These are phyloP conservation scores for Cyclina sinensis DNA, from an alignment of 1,140 invertebrate species.

Conservation along the genomic window DNA sequence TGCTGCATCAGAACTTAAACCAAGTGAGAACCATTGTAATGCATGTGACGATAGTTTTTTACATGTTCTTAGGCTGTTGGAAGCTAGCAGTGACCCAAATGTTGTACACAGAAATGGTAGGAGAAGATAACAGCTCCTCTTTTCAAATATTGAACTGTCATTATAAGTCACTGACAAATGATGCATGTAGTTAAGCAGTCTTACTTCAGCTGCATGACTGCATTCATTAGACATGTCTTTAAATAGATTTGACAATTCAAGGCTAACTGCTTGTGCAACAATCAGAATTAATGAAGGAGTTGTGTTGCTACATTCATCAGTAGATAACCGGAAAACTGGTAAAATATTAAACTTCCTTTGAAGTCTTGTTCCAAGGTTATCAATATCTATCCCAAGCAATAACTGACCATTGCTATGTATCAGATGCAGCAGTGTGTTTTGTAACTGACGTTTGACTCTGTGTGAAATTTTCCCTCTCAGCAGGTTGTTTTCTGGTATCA, in stretches of 20 bases:
- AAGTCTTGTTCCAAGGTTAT: not conserved
- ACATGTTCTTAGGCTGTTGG: not conserved
- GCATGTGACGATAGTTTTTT: not conserved
- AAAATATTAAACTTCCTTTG: not conserved
- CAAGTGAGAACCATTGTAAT: not conserved
- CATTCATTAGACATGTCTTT: too few species aligned
- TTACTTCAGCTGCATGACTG: too few species aligned
- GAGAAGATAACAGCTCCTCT: not conserved
- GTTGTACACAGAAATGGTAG: not conserved
- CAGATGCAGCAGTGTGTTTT: not conserved
- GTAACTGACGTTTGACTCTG: not conserved
- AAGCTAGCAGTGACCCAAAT: not conserved
- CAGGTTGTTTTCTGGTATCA: not conserved
- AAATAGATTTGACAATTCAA: too few species aligned
- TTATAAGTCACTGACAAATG: too few species aligned
- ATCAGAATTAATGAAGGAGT: too few species aligned
- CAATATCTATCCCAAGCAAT: not conserved
- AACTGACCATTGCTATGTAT: not conserved
- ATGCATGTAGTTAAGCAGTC: too few species aligned
- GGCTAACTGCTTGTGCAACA: too few species aligned
- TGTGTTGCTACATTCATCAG: too few species aligned
- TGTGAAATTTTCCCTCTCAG: not conserved
- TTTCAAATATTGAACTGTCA: not conserved
- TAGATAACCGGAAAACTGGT: too few species aligned
- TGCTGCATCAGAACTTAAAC: not conserved